Base-by-base conservation (phyloP, 2,797 vertebrate genomes). In the Oreortyx pictus region DNA sequence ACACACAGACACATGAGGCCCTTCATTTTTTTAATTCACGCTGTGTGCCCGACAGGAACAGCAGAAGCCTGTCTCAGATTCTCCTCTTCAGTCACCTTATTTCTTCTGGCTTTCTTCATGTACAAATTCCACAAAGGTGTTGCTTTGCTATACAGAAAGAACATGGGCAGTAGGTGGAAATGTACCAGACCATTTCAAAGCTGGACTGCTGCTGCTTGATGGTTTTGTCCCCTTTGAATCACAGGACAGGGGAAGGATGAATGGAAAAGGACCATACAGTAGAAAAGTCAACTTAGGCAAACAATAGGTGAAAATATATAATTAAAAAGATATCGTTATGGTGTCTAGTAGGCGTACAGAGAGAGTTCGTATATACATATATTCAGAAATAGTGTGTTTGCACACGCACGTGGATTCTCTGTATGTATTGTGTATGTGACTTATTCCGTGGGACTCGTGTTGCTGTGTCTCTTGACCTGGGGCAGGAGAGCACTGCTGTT, bases 401-500 rank as follows among this genome's bases (percentile, higher is more conserved):
- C 94, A 95, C 90, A 83, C 86, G 57, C 96, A 96, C 96, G 97
- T 97, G 97, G 95, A 96, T 97, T 98, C 97, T 97, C 97, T 97
- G 97, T 98, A 96, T 97, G 97, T 97, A 88, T 97, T 37, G 96
- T 98, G 97, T 98, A 96, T 96, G 97, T 98, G 97, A 97, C 98
- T 98, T 97, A 97, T 97, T 97, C 98, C 61, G 96, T 97, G 97
- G 97, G 97, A 97, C 98, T 97, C 97, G 97, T 98, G 98, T 98
- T 98, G 97, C 96, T 96, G 88, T 97, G 97, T 98, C 98, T 98
- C 88, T 98, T 97, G 97, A 97, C 95, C 97, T 96, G 97, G 98
- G 97, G 98, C 96, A 98, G 96, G 91, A 97, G 97, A 96, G 82
- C 89, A 81, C 93, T 94, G 95, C 95, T 97, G 95, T 96, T 97